Evolutionary conservation across 2,888 invertebrate genomes (phyloP), one percentile per base, ranked within the genome.

Genomic region (Eumacrocentrus americanus): DNA sequence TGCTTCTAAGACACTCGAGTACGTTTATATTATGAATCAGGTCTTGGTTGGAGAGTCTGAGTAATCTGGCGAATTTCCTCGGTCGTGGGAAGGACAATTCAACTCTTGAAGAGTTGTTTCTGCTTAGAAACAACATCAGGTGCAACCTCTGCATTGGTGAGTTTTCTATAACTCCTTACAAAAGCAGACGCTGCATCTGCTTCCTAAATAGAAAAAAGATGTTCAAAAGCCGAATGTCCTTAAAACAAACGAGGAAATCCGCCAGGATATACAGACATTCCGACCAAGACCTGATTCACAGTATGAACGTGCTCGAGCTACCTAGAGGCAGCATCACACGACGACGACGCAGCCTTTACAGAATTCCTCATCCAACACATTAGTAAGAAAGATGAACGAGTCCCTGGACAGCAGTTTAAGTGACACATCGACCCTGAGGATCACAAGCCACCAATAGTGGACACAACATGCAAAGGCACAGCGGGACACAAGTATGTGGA

Each of bases 51-150:
- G 62, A 80, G 79, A 29, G 74, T 68, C 37, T 76, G 68, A 20
- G 77, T 70, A 46, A 76, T 76, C 14, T 70, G 65, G 35, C 69
- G 70, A 54, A 73, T 40, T 61, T 73, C 74, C 44, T 71, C 70
- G 14, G 68, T 42, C 11, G 70, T 9, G 61, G 85, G 85, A 2
- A 85, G 82, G 16, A 87, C 84, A 81, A 91, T 92, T 53, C 91
- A 88, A 75, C 92, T 93, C 78, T 94, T 94, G 78, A 94, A 94
- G 81, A 94, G 94, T 78, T 94, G 94, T 77, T 93, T 91, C 42
- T 94, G 94, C 78, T 92, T 92, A 5, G 83, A 70, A 11, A 87
- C 86, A 67, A 87, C n/a, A n/a, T n/a, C 83, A 18, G 40, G 16
- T 16, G 50, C 82, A 72, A 83, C 83, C 71, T 85, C 80, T 62